phyloP scores from a whole-genome alignment of 2,888 invertebrate species.

The Elysia crispata region DNA sequence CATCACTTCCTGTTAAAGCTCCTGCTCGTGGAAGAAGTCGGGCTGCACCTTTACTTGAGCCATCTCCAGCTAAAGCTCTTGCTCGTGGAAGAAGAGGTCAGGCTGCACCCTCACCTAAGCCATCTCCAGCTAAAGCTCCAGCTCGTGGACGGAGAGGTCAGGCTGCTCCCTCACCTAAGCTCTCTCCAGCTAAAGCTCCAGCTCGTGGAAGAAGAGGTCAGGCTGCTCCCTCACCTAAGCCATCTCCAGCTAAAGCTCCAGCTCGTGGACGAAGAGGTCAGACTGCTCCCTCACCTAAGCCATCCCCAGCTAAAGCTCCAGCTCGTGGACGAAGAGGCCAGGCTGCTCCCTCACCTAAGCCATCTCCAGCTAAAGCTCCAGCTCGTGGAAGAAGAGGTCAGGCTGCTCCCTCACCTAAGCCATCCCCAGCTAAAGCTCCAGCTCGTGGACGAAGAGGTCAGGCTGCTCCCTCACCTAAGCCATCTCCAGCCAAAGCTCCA shows the following conservation, averaged over 20 bases:
- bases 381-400: neutral
- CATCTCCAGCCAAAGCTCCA: conserved; percentile 3
- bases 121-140: neutral
- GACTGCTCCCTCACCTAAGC: neutral
- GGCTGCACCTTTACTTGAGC: neutral
- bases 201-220: neutral
- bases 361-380: neutral
- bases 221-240: neutral
- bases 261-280: no score
- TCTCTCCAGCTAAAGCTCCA: neutral
- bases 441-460: conserved; percentile 4
- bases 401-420: conserved; percentile 11
- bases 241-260: neutral
- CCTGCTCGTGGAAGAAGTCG: neutral
- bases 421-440: neutral
- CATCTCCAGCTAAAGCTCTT: neutral
- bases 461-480: neutral
- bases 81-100: neutral
- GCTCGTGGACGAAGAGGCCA: neutral
- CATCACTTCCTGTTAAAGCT: conserved; percentile 13
- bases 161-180: neutral
- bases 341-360: neutral
- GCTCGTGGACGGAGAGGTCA: conserved; percentile 1
- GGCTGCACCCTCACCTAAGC: conserved; percentile 13
- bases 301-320: conserved; percentile 10